Conservation (phyloP, 2,113 vertebrate species). For the Clupea harengus region DNA sequence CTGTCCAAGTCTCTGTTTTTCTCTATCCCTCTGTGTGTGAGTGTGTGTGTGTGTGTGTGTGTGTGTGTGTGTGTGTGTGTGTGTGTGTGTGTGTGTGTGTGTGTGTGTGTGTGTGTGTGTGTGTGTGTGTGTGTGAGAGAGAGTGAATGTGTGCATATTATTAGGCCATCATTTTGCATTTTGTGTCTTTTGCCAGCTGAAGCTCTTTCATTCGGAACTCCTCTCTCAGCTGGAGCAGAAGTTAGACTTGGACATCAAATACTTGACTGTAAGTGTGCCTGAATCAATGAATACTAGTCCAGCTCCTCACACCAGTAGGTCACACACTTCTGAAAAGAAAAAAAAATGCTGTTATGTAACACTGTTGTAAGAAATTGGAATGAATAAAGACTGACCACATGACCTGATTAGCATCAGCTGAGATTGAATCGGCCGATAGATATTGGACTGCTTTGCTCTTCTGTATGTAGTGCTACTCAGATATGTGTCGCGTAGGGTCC, state of each 20-base stretch:
- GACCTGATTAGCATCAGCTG: background rate
- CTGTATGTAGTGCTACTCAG: background rate
- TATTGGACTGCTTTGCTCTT: background rate
- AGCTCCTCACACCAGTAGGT: background rate
- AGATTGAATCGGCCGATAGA: background rate
- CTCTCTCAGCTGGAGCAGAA: conserved; percentile 82
- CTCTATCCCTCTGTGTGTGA: background rate
- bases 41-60: too few species aligned
- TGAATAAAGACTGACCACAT: background rate
- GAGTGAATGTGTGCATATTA: background rate
- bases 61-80: too few species aligned
- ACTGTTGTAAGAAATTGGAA: background rate
- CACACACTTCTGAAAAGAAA: background rate
- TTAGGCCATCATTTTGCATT: background rate
- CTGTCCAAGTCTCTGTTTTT: background rate
- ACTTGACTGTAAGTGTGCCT: conserved; percentile 69
- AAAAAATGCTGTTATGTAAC: background rate
- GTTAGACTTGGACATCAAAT: conserved; percentile 82
- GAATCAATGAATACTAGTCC: background rate
- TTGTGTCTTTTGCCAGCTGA: conserved; percentile 63
- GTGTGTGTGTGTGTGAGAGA: background rate
- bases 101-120: background rate
- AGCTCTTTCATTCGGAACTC: conserved; percentile 83
- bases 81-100: background rate
- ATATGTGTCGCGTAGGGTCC: background rate